phyloP scores from a whole-genome alignment of 2,797 vertebrate genomes.

The Pteronotus mesoamericanus region DNA sequence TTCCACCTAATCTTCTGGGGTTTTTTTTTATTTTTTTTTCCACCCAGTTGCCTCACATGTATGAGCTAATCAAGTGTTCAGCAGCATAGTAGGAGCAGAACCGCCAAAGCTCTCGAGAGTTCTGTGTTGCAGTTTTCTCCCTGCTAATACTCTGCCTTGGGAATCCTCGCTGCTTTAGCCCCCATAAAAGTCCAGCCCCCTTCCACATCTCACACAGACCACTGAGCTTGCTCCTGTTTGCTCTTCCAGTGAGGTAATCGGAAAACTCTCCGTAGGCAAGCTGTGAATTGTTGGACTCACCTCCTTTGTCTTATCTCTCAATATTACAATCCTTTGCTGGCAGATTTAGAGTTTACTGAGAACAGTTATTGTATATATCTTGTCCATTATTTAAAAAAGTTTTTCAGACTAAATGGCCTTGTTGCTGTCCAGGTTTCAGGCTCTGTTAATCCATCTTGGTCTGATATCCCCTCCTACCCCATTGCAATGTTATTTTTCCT shows the following conservation, averaged over 20 bases:
- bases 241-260: background rate
- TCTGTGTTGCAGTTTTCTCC: background rate
- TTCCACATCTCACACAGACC: background rate
- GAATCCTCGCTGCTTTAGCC: background rate
- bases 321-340: background rate
- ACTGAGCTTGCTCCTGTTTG: background rate
- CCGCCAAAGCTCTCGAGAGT: background rate
- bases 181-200: background rate
- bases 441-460: background rate
- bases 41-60: background rate
- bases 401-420: background rate
- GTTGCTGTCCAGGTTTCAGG: background rate
- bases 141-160: too few relatives aligned
- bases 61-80: background rate
- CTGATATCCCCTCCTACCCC: too few relatives aligned
- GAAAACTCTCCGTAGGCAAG: background rate
- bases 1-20: background rate
- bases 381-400: background rate
- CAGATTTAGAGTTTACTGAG: background rate
- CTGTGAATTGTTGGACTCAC: background rate
- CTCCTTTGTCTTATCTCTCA: background rate
- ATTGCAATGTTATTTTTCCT: background rate
- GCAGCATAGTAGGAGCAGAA: background rate
- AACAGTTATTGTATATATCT: background rate
- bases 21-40: background rate